Evolutionary conservation across 2,113 vertebrate species (phyloP).

Genomic region (Beaufortia kweichowensis): DNA sequence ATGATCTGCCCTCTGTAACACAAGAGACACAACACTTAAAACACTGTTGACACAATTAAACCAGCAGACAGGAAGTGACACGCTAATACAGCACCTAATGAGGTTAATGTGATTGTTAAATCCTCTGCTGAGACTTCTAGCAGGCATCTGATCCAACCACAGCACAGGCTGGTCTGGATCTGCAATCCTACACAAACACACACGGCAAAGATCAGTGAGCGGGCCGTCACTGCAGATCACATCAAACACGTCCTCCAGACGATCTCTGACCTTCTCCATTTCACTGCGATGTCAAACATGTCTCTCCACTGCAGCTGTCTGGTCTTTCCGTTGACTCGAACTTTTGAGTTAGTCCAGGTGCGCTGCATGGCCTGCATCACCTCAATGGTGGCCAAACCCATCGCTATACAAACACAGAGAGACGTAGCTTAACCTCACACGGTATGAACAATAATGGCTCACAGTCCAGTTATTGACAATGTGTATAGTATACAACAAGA

Average conservation of each 20-base stretch:
- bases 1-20: conserved; percentile 89
- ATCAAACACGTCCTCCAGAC: not conserved
- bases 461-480: no score
- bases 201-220: not conserved
- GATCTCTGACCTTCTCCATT: conserved; percentile 91
- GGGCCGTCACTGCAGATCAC: not conserved
- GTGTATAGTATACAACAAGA: no score
- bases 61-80: not conserved
- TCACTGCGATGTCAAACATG: conserved; percentile 97
- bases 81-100: conserved; percentile 64
- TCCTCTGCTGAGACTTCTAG: conserved; percentile 89
- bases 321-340: conserved; percentile 92
- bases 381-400: conserved; percentile 93
- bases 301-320: conserved; percentile 97
- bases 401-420: conserved; percentile 72
- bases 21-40: not conserved
- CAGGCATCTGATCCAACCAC: conserved; percentile 98
- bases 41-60: not conserved
- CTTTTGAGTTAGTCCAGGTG: conserved; percentile 95
- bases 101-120: conserved; percentile 99
- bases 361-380: conserved; percentile 96
- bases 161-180: conserved; percentile 97
- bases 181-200: conserved; percentile 78
- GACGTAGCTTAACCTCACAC: no score
- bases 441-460: not conserved